phyloP scores from a whole-genome alignment of 2,888 invertebrate species.

The Cenopis cana region DNA sequence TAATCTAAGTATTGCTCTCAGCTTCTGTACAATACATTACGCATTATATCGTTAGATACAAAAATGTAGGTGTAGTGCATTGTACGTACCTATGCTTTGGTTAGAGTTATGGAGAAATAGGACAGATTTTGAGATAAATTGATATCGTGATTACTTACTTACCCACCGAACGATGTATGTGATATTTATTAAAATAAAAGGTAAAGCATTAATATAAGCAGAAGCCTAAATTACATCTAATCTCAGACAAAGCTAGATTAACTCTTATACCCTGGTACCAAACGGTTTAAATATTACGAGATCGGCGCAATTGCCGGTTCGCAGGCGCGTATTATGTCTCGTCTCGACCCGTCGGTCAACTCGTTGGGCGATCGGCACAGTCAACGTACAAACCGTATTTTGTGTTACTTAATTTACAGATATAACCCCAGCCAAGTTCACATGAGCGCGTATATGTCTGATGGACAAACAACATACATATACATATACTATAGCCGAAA shows the following conservation, averaged over 20 bases:
- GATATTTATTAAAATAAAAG: no score
- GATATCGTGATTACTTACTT: no score
- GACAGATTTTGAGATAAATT: background rate
- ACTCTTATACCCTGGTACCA: background rate
- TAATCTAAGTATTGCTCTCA: background rate
- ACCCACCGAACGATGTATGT: no score
- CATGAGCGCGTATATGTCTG: no score
- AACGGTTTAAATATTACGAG: conserved; percentile 24
- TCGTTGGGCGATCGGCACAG: conserved; percentile 21
- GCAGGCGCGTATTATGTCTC: conserved; percentile 30
- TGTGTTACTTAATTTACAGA: background rate
- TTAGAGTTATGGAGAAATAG: background rate
- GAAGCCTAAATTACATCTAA: background rate
- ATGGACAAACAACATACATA: no score
- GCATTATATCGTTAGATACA: no score
- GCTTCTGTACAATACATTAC: no score
- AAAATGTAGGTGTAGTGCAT: no score
- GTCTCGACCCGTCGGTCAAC: conserved; percentile 32
- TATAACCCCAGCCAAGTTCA: background rate
- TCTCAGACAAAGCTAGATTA: conserved; percentile 7
- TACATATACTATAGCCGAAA: no score
- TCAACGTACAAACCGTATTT: background rate
- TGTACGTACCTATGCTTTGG: background rate
- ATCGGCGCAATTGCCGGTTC: conserved; percentile 26
- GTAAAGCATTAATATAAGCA: background rate